A percentile compares a stretch with the other conserved stretches of the same genome.
These are phyloP conservation scores for Salvelinus fontinalis DNA, from an alignment of 2,113 vertebrate genomes.

Conservation along the genomic window DNA sequence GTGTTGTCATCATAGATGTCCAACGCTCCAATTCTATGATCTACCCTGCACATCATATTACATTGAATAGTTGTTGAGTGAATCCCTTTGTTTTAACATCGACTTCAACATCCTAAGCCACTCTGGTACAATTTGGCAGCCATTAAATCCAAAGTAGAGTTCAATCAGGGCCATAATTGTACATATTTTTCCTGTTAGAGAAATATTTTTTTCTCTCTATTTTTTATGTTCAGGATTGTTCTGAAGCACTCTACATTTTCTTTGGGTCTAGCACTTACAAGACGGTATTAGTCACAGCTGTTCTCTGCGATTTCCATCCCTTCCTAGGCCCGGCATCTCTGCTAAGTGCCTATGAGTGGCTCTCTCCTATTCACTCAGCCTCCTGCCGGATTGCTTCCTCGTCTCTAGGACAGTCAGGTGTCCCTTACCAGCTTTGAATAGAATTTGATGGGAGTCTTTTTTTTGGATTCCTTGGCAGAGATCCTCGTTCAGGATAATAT, in stretches of 20 bases:
- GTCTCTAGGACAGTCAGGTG: slow-evolving; percentile 55
- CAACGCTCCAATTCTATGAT: background rate
- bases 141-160: slow-evolving; percentile 61
- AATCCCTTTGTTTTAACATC: slow-evolving; percentile 36
- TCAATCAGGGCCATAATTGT: slow-evolving; percentile 68
- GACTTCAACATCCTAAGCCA: slow-evolving; percentile 11
- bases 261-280: slow-evolving; percentile 57
- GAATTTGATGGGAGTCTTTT: slow-evolving; percentile 53
- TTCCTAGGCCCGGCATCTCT: slow-evolving; percentile 45
- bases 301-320: slow-evolving; percentile 39
- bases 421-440: slow-evolving; percentile 52
- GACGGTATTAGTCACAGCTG: slow-evolving; percentile 63
- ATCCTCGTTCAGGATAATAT: too few relatives aligned
- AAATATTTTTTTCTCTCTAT: slow-evolving; percentile 56
- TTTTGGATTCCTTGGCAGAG: slow-evolving; percentile 35
- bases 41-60: slow-evolving; percentile 13
- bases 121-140: slow-evolving; percentile 57
- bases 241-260: slow-evolving; percentile 51
- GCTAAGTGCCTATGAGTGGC: slow-evolving; percentile 58
- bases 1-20: slow-evolving; percentile 17
- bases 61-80: slow-evolving; percentile 1
- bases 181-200: slow-evolving; percentile 58
- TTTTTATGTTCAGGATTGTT: slow-evolving; percentile 34
- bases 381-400: slow-evolving; percentile 41
- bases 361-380: slow-evolving; percentile 43